Conservation (phyloP, 2,113 vertebrate species). For the Sigmodon hispidus region DNA sequence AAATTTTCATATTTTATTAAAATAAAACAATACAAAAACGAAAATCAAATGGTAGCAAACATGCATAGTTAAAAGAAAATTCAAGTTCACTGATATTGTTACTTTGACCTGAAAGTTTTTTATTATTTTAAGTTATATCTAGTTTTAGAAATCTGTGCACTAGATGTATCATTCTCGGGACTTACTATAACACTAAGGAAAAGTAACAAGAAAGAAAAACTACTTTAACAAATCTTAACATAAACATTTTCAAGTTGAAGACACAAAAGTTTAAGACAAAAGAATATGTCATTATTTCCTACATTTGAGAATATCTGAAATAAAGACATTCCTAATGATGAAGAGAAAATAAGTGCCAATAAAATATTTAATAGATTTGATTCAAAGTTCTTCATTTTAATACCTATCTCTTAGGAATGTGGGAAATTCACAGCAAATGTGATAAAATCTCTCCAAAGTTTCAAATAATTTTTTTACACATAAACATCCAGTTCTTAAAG, state of each 20-base stretch:
- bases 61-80: rapidly evolving
- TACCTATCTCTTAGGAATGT: background rate
- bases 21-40: no score
- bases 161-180: background rate
- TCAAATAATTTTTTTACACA: background rate
- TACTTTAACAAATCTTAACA: background rate
- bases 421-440: background rate
- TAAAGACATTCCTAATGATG: background rate
- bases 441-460: background rate
- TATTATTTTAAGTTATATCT: background rate
- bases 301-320: background rate
- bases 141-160: background rate
- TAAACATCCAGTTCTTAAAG: background rate
- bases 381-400: background rate
- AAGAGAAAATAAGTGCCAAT: slow-evolving; percentile 5
- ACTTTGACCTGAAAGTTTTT: background rate
- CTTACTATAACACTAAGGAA: background rate
- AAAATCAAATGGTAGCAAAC: background rate
- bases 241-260: slow-evolving; percentile 2
- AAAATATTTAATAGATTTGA: background rate
- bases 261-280: slow-evolving; percentile 31
- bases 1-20: no score
- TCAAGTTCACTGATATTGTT: background rate
- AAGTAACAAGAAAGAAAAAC: background rate
- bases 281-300: background rate